Percentiles rank a stretch among this genome's conserved stretches.
Evolutionary conservation across 2,888 invertebrate species (phyloP).

Genomic region (Cheilosia vernalis): DNA sequence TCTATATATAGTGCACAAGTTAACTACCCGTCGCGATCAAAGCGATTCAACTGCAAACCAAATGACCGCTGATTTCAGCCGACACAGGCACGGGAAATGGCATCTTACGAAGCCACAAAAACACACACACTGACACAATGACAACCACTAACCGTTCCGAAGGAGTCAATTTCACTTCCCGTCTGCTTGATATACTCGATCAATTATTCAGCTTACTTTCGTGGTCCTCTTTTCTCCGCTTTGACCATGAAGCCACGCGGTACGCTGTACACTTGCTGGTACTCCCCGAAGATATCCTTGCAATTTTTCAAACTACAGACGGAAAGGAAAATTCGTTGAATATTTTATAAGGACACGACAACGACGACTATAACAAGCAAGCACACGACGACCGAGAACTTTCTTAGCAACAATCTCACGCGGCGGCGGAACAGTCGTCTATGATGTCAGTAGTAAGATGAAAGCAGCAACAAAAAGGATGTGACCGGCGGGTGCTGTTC

Average conservation of each 20-base stretch:
- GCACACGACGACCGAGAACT: not conserved
- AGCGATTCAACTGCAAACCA: constrained; percentile 60
- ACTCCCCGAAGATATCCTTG: constrained; percentile 63
- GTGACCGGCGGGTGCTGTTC: constrained; percentile 60
- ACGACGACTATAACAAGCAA: constrained; percentile 15
- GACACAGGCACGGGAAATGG: constrained; percentile 37
- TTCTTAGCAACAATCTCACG: constrained; percentile 29
- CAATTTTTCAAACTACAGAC: constrained; percentile 70
- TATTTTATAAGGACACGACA: constrained; percentile 70
- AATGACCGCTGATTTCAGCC: constrained; percentile 68
- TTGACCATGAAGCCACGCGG: constrained; percentile 65
- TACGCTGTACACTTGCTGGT: constrained; percentile 4
- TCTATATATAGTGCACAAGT: not conserved
- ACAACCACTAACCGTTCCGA: not conserved
- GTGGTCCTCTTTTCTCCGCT: constrained; percentile 19
- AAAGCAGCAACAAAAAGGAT: constrained; percentile 43
- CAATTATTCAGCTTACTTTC: constrained; percentile 71
- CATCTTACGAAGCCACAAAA: constrained; percentile 50
- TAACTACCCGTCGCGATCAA: constrained; percentile 13
- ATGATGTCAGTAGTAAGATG: constrained; percentile 34
- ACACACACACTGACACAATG: not conserved
- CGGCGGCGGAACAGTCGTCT: constrained; percentile 34
- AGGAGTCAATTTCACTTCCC: constrained; percentile 39
- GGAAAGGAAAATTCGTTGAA: constrained; percentile 58
- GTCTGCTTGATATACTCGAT: constrained; percentile 37